phyloP scores from a whole-genome alignment of 2,113 vertebrate species.

The Polypterus bichir region DNA sequence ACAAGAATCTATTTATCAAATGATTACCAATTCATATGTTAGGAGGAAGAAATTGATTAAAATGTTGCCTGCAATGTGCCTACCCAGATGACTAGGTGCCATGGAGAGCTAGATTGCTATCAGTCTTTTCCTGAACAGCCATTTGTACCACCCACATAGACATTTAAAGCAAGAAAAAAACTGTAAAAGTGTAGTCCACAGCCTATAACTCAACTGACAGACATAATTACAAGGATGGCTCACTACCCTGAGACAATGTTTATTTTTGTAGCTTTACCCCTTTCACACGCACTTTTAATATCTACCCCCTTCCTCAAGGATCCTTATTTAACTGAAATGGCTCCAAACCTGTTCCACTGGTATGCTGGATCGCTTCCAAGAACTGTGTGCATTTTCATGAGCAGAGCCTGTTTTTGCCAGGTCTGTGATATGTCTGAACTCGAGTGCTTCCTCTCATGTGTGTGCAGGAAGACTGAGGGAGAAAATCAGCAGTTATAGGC shows the following conservation, averaged over 20 bases:
- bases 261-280: conserved; percentile 58
- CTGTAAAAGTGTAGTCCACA: conserved; percentile 12
- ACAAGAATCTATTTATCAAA: too few relatives aligned
- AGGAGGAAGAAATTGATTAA: too few relatives aligned
- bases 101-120: too few relatives aligned
- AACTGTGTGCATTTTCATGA: conserved; percentile 63
- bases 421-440: conserved; percentile 65
- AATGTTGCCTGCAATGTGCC: too few relatives aligned
- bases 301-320: conserved; percentile 32
- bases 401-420: conserved; percentile 56
- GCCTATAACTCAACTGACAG: conserved; percentile 49
- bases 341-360: conserved; percentile 73
- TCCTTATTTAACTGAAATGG: conserved; percentile 70
- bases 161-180: conserved; percentile 18
- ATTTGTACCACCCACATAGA: conserved; percentile 21
- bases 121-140: conserved; percentile 21
- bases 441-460: conserved; percentile 45
- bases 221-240: conserved; percentile 49
- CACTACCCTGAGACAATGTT: conserved; percentile 45
- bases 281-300: conserved; percentile 42
- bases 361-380: conserved; percentile 62
- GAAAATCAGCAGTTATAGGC: neutral
- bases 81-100: too few relatives aligned
- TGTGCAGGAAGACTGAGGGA: conserved; percentile 25
- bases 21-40: too few relatives aligned